Base-by-base conservation (phyloP, 2,113 vertebrate genomes). In the Solea senegalensis region DNA sequence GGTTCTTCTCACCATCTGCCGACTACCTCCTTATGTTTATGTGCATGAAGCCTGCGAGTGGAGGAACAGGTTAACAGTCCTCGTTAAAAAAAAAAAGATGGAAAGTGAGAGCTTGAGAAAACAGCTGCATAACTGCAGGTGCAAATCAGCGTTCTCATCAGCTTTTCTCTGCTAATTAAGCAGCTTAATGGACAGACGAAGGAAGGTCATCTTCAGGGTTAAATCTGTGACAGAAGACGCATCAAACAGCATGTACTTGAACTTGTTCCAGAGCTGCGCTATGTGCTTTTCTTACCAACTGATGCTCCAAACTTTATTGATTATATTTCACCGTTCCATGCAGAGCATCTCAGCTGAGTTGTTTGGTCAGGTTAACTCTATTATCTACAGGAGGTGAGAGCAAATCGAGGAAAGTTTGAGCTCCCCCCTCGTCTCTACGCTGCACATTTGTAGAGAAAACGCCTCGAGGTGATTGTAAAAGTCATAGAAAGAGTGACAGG, bases 81-180 rank as follows among this genome's bases (percentile, higher is more conserved):
- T 48, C 48, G 39, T n/a, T 6, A n/a, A 48, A 41, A 71, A 21
- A 21, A 48, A 41, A 71, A 60, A 70, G 28, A 55, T 50, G 34
- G 5, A 55, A 53, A 5, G 4, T 27, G 59, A 9, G 72, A 69
- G 57, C 8, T 3, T 7, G 7, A 46, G 61, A 53, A 66, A 88
- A 86, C 78, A 87, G 84, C 89, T 86, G 80, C 81, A 82, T 34
- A 43, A 51, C 62, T 85, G 52, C 74, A 78, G 75, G 64, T 85
- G 74, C 55, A 76, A 59, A 84, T 88, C 63, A 72, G 81, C 62
- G 78, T 65, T 68, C 8, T 54, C 67, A 61, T 81, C 59, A 60
- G 60, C 44, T 45, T 56, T 72, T 59, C 60, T 63, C 75, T 74
- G 65, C 72, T 62, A 86, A 89, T 34, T 86, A 86, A 82, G 76